Evolutionary conservation across 2,797 vertebrate species (phyloP), one percentile per base, ranked within the genome.

Genomic region (Myoxocephalus aenaeus): DNA sequence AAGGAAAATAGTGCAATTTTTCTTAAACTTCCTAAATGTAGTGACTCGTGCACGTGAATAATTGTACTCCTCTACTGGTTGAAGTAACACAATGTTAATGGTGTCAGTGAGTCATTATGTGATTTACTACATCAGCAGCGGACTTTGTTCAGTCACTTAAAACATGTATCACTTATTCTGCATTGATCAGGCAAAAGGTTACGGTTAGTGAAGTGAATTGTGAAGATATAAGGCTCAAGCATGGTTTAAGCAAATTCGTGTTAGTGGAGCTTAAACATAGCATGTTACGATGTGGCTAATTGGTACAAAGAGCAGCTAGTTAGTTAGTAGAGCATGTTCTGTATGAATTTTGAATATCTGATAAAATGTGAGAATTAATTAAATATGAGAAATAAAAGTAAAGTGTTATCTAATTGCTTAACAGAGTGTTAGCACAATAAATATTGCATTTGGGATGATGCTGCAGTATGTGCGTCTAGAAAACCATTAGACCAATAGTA

Each of bases 401-500:
- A 65, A 67, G 50, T 61, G 12, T 27, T 53, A 64, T 83, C 53
- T 68, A 68, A 79, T 50, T 73, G 53, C 34, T 48, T 44, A 15
- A 22, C 53, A 72, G 53, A 29, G 56, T 15, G 38, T 56, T 73
- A 64, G 56, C 13, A 29, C 8, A 48, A 61, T 10, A 42, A 59
- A 25, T 5, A 67, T 22, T 70, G 20, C 36, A 68, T n/a, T 20
- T 44, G 18, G 80, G 72, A 73, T 15, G 63, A 4, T 75, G 51
- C 70, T 42, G 75, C 53, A 59, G 17, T 15, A 67, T 63, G 25
- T 40, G 62, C 18, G 75, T 78, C 66, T 53, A 62, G 50, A 76
- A 83, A 82, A 75, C 25, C 9, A 75, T 75, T 69, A 64, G 50
- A 65, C 14, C 57, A 70, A 56, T 80, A 53, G 17, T 20, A 69